Base-by-base conservation (phyloP, 2,888 invertebrate species). In the Drosophila nigricruria region DNA sequence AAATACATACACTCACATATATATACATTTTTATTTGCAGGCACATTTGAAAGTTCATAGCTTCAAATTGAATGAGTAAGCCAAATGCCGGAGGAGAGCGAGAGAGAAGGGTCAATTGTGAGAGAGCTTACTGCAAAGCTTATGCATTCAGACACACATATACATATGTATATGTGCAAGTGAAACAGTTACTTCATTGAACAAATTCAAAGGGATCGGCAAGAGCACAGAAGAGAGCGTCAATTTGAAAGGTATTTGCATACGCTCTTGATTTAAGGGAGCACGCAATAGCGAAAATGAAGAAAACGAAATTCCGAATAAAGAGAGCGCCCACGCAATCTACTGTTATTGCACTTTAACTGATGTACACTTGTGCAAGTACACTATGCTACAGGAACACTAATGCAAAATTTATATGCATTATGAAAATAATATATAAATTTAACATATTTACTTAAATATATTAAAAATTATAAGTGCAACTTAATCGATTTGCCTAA, bases 91-190 rank as follows among this genome's bases (percentile, higher is more conserved):
- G 23, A 23, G 43, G 23, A n/a, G n/a, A 38, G n/a, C 23, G 43
- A 14, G 23, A 23, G 43, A 23, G 42, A 12, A 2, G 43, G 38
- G 6, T 38, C 43, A 14, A 23, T 1, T 20, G 43, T 6, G 43
- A 23, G 43, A 14, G 23, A 25, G 43, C 43, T 43, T 43, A 8
- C 23, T 43, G 23, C 43, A 47, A 47, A 47, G 45, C 27, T 45
- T 27, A 5, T 32, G 32, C 32, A 32, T 12, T 12, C 32, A 10
- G 12, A 32, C 32, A 12, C 32, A 12, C 1, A 32, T 12, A 12
- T 3, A 12, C 32, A 10, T 30, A 10, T 25, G 16, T 12, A 16
- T 20, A 10, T 10, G 4, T 20, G 10, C 10, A 36, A n/a, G 5
- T 36, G 38, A 38, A 38, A 38, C 34, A 34, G 34, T 34, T 34